A percentile compares a stretch with the other conserved stretches of the same genome.
Evolutionary conservation across 1,140 invertebrate genomes (phyloP).

Genomic region (Bombus impatiens): DNA sequence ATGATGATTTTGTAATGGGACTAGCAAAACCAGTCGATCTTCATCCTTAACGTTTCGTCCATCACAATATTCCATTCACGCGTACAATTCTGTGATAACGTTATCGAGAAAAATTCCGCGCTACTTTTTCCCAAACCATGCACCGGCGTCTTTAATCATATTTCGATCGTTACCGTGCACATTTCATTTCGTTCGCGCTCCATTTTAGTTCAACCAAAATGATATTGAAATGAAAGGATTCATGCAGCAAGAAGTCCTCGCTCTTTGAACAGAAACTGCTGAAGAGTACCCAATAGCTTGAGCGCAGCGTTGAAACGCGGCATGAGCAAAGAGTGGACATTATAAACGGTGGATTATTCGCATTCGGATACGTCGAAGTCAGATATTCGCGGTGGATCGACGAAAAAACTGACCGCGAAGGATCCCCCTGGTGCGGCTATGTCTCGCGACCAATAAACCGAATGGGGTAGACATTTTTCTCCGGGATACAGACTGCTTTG

Average conservation of each 20-base stretch:
- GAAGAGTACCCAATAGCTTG: neutral
- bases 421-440: conserved; percentile 23
- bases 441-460: conserved; percentile 55
- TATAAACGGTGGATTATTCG: conserved; percentile 30
- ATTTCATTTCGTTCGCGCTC: too few species aligned
- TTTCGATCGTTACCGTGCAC: too few species aligned
- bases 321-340: neutral
- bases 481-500: conserved; percentile 70
- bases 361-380: conserved; percentile 11
- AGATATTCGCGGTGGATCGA: neutral
- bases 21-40: neutral
- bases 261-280: too few species aligned
- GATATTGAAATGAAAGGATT: too few species aligned
- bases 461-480: conserved; percentile 61
- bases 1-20: neutral
- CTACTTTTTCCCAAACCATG: neutral
- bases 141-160: too few species aligned
- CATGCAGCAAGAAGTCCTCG: too few species aligned
- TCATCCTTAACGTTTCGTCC: neutral
- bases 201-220: too few species aligned
- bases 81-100: neutral
- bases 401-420: conserved; percentile 27
- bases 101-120: neutral
- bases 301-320: neutral
- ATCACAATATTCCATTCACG: too few species aligned